These are phyloP conservation scores for Rhagologus leucostigma DNA, from an alignment of 2,113 vertebrate genomes.

Conservation along the genomic window DNA sequence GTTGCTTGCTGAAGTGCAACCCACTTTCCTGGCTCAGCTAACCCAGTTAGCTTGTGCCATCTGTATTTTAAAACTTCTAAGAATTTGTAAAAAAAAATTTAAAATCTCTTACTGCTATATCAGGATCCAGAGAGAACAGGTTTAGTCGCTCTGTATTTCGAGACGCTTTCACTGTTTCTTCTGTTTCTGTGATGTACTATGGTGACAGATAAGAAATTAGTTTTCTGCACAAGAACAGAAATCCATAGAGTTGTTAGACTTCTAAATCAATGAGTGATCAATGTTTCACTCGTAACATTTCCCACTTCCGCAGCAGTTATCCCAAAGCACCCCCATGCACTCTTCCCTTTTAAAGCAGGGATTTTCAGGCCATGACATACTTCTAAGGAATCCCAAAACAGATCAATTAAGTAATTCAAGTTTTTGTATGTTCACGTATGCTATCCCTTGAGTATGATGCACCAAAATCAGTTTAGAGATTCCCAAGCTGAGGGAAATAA, in stretches of 20 bases:
- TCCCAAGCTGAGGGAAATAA: not conserved
- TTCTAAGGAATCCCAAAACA: not conserved
- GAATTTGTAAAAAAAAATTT: not conserved
- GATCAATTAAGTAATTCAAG: not conserved
- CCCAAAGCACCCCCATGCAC: not conserved
- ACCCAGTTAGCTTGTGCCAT: not conserved
- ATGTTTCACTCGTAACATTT: not conserved
- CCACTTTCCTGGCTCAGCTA: not conserved
- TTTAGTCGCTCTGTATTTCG: constrained; percentile 87
- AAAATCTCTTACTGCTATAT: constrained; percentile 82
- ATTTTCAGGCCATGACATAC: not conserved
- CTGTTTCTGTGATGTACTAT: constrained; percentile 93
- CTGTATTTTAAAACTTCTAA: not conserved
- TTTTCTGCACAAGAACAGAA: not conserved
- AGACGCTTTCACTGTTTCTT: constrained; percentile 84
- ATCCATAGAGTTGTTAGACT: not conserved
- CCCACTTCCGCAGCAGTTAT: not conserved
- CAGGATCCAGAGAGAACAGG: constrained; percentile 92
- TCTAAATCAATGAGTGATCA: not conserved
- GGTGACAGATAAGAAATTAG: constrained; percentile 37
- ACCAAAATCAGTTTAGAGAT: not conserved
- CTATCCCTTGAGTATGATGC: not conserved
- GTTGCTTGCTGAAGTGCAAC: not conserved
- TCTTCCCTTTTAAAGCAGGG: not conserved
- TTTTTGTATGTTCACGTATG: not conserved